Evolutionary conservation across 2,888 invertebrate genomes (phyloP), one percentile per base, ranked within the genome.

Genomic region (Blastobasis lacticolella): DNA sequence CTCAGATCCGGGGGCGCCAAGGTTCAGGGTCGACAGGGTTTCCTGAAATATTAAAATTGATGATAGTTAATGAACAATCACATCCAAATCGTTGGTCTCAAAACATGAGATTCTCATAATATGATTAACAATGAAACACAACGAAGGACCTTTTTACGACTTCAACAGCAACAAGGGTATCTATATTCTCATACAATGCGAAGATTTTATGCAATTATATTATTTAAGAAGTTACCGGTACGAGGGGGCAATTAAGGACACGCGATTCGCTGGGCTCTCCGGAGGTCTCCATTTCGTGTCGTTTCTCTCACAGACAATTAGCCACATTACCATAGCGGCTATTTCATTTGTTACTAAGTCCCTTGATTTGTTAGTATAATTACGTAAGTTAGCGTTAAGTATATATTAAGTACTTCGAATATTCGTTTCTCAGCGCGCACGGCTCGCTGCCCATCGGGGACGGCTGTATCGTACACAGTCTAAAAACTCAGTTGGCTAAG

Each of bases 1-100:
- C 73, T 91, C 90, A 57, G 89, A 88, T 73, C 92, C 91, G 57
- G 91, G 90, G 61, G 92, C 91, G 60, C 90, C 91, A 64, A 93
- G 86, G 82, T 92, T 90, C 75, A 93, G 81, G 58, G 92, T 91
- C 64, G 92, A 90, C 60, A 93, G 87, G 55, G 90, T 88, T 80
- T 92, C 92, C 93, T 93, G 89, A 45, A 54, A 54, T 23, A 23
- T 23, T 23, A 23, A 23, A 23, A 23, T 23, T 23, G 23, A 23
- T 23, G 23, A 23, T 23, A 23, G 23, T 23, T 23, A 23, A 23
- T 23, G 23, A 23, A 23, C 23, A 2, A 3, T 23, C 23, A 23
- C 23, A 23, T 23, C 23, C 23, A 23, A 23, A 23, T 23, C 23
- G 23, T 23, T 23, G 23, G 23, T 23, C 23, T 23, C 23, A 23